These are phyloP conservation scores for Homalodisca vitripennis DNA, from an alignment of 1,140 invertebrate genomes.

Conservation along the genomic window DNA sequence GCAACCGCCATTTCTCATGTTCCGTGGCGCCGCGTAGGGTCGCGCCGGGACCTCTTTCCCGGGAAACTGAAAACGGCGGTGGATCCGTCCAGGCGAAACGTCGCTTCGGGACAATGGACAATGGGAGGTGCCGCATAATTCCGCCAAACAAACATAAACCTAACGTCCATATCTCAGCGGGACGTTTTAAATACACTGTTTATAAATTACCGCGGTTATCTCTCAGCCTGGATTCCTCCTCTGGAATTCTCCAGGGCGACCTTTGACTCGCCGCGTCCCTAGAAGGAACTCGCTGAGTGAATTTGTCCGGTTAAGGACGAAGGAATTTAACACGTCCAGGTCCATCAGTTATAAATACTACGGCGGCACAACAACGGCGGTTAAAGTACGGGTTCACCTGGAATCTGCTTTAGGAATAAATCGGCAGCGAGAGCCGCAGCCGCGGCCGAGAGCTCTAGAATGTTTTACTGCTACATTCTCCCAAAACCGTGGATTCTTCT, in stretches of 20 bases:
- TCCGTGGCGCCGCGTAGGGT: too few species aligned
- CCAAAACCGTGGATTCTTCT: background rate
- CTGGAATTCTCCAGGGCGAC: background rate
- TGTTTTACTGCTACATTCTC: too few species aligned
- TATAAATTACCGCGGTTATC: conserved; percentile 15
- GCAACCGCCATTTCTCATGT: too few species aligned
- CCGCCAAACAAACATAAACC: too few species aligned
- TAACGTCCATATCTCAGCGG: conserved; percentile 8
- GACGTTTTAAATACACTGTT: conserved; percentile 15
- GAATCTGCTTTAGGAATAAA: conserved; percentile 13
- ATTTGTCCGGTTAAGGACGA: background rate
- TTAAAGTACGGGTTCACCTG: conserved; percentile 2
- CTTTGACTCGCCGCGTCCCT: conserved; percentile 8
- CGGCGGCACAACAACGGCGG: background rate
- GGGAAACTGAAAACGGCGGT: too few species aligned
- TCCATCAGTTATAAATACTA: background rate
- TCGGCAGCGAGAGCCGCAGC: background rate
- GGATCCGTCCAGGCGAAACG: background rate
- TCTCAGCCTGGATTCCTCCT: background rate
- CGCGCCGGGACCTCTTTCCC: too few species aligned
- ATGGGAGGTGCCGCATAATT: conserved; percentile 11
- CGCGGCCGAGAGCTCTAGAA: background rate
- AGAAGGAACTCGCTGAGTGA: conserved; percentile 5
- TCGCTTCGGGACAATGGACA: conserved; percentile 2
- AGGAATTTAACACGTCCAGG: conserved; percentile 1